Evolutionary conservation across 2,797 vertebrate genomes (phyloP), one percentile per base, ranked within the genome.

Genomic region (Pteropus rufus): DNA sequence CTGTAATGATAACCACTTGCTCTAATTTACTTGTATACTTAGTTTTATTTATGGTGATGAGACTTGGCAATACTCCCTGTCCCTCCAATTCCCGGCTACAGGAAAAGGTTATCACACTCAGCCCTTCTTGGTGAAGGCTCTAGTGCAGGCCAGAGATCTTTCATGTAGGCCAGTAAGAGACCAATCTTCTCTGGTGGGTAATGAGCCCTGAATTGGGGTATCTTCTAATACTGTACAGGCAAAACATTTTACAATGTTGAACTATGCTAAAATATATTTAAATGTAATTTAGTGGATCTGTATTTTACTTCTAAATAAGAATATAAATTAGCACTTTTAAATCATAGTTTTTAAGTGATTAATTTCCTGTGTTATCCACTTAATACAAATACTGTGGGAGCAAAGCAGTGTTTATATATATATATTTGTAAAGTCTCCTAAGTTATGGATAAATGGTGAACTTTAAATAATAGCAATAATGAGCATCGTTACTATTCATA

Each of bases 401-500:
- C 10, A 92, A 86, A 36, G 1, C 9, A 70, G 3, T 41, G 1
- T 29, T 83, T 90, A 75, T 31, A 6, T 58, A 58, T 9, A 56
- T 83, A 34, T 64, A 64, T 85, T 85, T 73, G 4, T 62, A 41
- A 72, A 60, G 18, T 80, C 29, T 91, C 18, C 29, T 58, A 70
- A 94, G 46, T 52, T 41, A 34, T 75, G 19, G 41, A 10, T 65
- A 92, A 84, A 39, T 39, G 15, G 5, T 87, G 64, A 49, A 81
- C 73, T 81, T 77, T n/a, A 81, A 82, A 26, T 94, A 83, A 65
- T 54, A 70, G 7, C 14, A 97, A 46, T 75, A 87, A 72, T 26
- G 62, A 73, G 10, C 2, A 65, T 24, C 58, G 19, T 46, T 60
- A 75, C 34, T 95, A 93, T 19, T 87, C 87, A 89, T 2, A 58